Evolutionary conservation across 1,140 invertebrate species (phyloP).

Genomic region (Euwallacea similis): DNA sequence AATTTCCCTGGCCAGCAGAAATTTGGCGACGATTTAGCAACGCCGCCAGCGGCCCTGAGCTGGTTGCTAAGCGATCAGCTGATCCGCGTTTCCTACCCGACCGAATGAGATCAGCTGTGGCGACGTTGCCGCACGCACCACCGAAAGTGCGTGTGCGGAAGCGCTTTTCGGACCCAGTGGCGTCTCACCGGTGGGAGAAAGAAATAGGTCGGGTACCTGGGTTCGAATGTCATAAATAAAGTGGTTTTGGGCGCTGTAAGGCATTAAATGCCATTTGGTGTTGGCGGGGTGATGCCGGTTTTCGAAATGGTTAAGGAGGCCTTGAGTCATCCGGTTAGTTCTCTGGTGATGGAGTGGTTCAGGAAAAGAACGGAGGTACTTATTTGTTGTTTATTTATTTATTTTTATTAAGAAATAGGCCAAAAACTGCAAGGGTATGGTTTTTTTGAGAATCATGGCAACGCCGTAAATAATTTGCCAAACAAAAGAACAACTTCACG

Average conservation of each 20-base stretch:
- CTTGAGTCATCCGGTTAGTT: background rate
- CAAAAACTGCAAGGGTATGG: background rate
- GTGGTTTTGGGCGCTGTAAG: background rate
- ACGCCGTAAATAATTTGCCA: background rate
- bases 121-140: conserved; percentile 12
- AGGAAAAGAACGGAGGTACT: background rate
- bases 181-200: background rate
- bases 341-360: background rate
- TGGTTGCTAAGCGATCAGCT: conserved; percentile 36
- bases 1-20: too few species aligned
- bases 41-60: conserved; percentile 17
- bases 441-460: background rate
- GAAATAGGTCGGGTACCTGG: background rate
- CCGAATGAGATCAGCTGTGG: conserved; percentile 20
- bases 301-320: background rate
- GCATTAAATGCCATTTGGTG: background rate
- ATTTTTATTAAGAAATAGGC: background rate
- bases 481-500: background rate
- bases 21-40: background rate
- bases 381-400: background rate
- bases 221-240: background rate
- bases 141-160: background rate
- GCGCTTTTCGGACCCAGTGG: background rate
- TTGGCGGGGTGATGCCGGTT: background rate
- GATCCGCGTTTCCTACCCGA: background rate